phyloP scores from a whole-genome alignment of 2,797 vertebrate genomes.

The Micrastur ruficollis region DNA sequence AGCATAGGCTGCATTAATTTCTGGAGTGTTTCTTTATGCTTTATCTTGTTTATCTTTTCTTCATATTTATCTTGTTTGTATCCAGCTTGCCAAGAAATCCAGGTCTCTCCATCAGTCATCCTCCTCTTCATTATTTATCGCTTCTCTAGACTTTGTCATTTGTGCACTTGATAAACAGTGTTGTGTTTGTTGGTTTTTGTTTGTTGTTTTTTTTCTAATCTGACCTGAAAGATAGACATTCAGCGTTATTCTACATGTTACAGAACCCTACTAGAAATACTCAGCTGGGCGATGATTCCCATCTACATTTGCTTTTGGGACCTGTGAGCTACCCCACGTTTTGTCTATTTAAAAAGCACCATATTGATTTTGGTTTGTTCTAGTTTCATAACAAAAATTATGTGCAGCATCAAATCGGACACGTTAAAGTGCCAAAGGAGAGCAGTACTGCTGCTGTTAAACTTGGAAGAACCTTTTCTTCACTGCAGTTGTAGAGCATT shows the following conservation, averaged over 20 bases:
- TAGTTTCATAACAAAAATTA: constrained; percentile 50
- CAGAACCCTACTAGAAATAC: neutral
- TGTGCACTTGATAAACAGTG: neutral
- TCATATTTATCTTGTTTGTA: neutral
- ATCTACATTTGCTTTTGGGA: neutral
- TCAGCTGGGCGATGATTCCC: neutral
- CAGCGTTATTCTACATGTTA: neutral
- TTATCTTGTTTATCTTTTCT: neutral
- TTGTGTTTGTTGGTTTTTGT: neutral
- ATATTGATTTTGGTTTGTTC: constrained; percentile 18
- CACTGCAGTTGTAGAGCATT: neutral
- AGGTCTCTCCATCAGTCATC: neutral
- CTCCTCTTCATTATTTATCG: neutral
- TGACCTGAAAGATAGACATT: neutral
- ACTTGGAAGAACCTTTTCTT: neutral
- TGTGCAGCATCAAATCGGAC: neutral
- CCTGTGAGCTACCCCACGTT: neutral
- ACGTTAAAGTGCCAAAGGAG: neutral
- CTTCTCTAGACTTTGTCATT: neutral
- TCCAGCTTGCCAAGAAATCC: neutral
- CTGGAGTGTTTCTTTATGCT: neutral
- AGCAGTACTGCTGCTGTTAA: neutral
- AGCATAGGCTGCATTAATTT: neutral
- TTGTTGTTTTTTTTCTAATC: neutral
- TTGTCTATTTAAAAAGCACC: neutral